A percentile compares a stretch with the other conserved stretches of the same genome.
Evolutionary conservation across 2,888 invertebrate genomes (phyloP).

Genomic region (Drosophila basisetae): DNA sequence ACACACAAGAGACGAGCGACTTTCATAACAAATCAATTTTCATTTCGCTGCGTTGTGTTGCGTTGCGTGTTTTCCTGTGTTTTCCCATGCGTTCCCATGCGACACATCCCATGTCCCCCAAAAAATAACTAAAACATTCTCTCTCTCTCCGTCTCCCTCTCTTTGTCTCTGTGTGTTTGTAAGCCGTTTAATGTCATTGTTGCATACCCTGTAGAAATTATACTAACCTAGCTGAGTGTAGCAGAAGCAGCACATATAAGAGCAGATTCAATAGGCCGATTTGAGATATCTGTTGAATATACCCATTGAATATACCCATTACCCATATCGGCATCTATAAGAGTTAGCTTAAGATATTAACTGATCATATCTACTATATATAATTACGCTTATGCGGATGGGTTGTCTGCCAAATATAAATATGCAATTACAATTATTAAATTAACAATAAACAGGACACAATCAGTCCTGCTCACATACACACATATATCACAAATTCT

Average conservation of each 20-base stretch:
- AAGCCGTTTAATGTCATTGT: conserved; percentile 17
- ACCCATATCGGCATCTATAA: neutral
- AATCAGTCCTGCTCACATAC: too few relatives aligned
- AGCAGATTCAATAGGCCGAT: neutral
- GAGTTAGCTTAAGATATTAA: neutral
- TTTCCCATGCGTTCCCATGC: conserved; percentile 36
- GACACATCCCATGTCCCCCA: conserved; percentile 8
- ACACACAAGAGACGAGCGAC: conserved; percentile 24
- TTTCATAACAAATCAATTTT: conserved; percentile 71
- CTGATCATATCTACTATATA: neutral
- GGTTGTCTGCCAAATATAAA: too few relatives aligned
- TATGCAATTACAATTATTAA: too few relatives aligned
- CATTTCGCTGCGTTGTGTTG: conserved; percentile 50
- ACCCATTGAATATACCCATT: too few relatives aligned
- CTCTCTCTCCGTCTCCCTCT: neutral
- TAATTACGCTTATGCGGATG: too few relatives aligned
- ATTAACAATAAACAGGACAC: too few relatives aligned
- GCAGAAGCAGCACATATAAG: neutral
- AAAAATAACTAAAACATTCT: neutral
- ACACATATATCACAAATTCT: too few relatives aligned
- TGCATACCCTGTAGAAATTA: conserved; percentile 7
- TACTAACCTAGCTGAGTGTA: neutral
- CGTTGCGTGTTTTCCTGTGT: conserved; percentile 51
- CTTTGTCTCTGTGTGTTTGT: neutral
- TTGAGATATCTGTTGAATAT: neutral